Evolutionary conservation across 2,113 vertebrate genomes (phyloP), one percentile per base, ranked within the genome.

Genomic region (Elaphurus davidianus): DNA sequence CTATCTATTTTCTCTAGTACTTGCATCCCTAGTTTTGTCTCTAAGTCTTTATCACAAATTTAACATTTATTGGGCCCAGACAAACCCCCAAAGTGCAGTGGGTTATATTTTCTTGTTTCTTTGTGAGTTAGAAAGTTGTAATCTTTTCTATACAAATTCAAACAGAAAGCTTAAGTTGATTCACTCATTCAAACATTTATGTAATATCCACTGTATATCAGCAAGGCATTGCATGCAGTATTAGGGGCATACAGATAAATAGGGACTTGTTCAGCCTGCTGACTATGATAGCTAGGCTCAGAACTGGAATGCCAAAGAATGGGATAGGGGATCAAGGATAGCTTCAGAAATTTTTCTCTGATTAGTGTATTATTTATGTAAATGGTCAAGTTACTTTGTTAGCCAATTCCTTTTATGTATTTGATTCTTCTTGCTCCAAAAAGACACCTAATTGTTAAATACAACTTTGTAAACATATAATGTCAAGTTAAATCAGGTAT

Each of bases 161-260:
- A 64, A 87, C 14, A 74, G 40, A 84, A 71, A 94, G 27, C 14
- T 60, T 43, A 28, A 36, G 33, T 62, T 50, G 50, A 57, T 43
- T 82, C 3, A 23, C 62, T 81, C 13, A 36, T 30, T n/a, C 1
- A 40, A 87, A 50, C 6, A 6, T 6, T 55, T 47, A 11, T 7
- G 0, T 47, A 15, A 30, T 45, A 2, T 45, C 17, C 27, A 1
- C 55, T 28, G 14, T 64, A 5, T 2, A 45, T 1, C 9, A 54
- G 0, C 0, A 2, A 52, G 76, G 3, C 16, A n/a, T 28, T 57
- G n/a, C 12, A 23, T 33, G 23, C 16, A 25, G 45, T 8, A 0
- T 9, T 1, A 55, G 57, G 50, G 10, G n/a, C 7, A 62, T 1
- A 21, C 5, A 50, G 23, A 15, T 27, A 59, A 55, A 19, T 1